These are phyloP conservation scores for Biston stratarius DNA, from an alignment of 2,888 invertebrate species.

Conservation along the genomic window DNA sequence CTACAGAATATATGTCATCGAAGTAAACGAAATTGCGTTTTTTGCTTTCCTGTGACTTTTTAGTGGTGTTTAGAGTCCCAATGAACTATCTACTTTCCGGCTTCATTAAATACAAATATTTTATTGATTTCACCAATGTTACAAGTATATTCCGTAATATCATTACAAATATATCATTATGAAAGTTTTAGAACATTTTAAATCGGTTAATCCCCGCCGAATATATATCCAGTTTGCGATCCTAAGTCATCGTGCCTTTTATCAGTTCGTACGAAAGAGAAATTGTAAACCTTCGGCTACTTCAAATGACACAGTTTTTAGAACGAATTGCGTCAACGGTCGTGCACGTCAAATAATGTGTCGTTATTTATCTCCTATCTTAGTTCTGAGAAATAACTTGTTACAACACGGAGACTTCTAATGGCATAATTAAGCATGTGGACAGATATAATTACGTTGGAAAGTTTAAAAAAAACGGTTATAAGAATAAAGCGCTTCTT, in stretches of 20 bases:
- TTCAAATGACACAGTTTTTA: slow-evolving; percentile 34
- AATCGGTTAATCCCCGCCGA: neutral
- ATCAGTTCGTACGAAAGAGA: slow-evolving; percentile 41
- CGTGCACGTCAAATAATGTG: slow-evolving; percentile 14
- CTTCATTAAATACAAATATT: no score
- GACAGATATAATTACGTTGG: slow-evolving; percentile 22
- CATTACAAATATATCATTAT: no score
- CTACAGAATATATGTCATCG: no score
- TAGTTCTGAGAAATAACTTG: slow-evolving; percentile 26
- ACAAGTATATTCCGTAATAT: no score
- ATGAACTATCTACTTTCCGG: no score
- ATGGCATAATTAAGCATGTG: slow-evolving; percentile 21
- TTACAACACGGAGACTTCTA: slow-evolving; percentile 11
- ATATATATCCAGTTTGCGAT: neutral
- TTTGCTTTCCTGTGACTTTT: no score
- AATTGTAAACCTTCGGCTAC: slow-evolving; percentile 29
- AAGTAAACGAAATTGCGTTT: no score
- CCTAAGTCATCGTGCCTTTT: slow-evolving; percentile 37
- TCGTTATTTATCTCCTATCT: slow-evolving; percentile 20
- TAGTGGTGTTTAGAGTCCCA: no score
- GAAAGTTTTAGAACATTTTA: no score
- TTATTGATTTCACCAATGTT: no score
- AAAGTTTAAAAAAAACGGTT: neutral
- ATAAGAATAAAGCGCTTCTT: neutral
- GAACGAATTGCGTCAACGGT: slow-evolving; percentile 39